Conservation (phyloP, 2,888 invertebrate genomes). For the Seladonia tumulorum region DNA sequence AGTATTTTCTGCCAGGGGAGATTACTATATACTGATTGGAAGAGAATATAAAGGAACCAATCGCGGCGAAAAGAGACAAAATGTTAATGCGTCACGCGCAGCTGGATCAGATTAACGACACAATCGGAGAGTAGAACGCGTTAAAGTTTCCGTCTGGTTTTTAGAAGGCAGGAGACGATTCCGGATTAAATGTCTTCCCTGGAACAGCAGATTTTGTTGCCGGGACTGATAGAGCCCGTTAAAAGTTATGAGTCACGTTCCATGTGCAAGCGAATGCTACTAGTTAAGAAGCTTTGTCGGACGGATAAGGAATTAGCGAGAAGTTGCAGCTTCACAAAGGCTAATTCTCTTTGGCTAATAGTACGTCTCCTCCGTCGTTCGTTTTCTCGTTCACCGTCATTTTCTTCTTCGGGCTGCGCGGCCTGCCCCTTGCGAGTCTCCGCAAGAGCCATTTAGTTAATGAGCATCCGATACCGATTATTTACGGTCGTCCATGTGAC, state of each 20-base stretch:
- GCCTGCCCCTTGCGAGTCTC: slow-evolving; percentile 17
- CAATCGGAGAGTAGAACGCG: background rate
- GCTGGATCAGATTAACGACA: background rate
- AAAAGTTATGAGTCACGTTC: slow-evolving; percentile 51
- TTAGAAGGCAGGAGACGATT: background rate
- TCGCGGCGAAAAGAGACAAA: background rate
- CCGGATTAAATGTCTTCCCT: background rate
- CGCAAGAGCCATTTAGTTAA: slow-evolving; percentile 69
- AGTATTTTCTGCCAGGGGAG: background rate
- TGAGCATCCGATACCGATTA: slow-evolving; percentile 77
- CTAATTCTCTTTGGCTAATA: slow-evolving; percentile 41
- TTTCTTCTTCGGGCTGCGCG: slow-evolving; percentile 18
- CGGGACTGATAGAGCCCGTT: slow-evolving; percentile 29
- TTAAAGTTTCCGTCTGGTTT: background rate
- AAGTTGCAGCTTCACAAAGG: slow-evolving; percentile 37
- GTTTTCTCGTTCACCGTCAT: slow-evolving; percentile 23
- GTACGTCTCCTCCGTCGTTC: slow-evolving; percentile 19
- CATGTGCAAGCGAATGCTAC: slow-evolving; percentile 25
- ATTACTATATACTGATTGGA: background rate
- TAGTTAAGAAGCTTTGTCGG: slow-evolving; percentile 32
- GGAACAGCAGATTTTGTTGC: background rate
- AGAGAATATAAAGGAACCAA: background rate
- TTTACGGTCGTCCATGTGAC: slow-evolving; percentile 72
- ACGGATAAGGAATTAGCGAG: slow-evolving; percentile 34
- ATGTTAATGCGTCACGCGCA: background rate